Evolutionary conservation across 2,113 vertebrate species (phyloP), one percentile per base, ranked within the genome.

Genomic region (Scortum barcoo): DNA sequence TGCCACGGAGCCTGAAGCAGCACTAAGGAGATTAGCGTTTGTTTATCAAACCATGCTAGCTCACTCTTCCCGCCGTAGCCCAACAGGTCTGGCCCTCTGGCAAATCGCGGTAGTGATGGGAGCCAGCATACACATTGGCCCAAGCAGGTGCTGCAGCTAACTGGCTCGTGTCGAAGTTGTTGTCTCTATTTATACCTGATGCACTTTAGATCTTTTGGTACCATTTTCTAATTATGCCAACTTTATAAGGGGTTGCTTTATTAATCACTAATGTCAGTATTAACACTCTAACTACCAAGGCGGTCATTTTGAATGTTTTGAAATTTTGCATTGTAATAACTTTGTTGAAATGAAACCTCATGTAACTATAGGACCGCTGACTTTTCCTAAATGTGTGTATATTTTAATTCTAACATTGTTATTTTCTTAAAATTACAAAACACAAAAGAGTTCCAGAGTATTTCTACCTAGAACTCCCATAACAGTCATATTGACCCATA

Each of bases 1-100:
- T 86, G 74, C 78, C 67, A 44, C 19, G 2, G 69, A 67, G 89
- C n/a, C 80, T 36, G 65, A 83, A 83, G 80, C 86, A 50, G 51
- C 65, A 11, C 86, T 67, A 38, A 87, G 76, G 84, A 90, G 83
- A 88, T 88, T 80, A 88, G 30, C 51, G 30, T 72, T 88, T 87
- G 82, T 88, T 93, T 81, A 83, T 81, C 74, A 89, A 84, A 76
- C 86, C 67, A 46, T 46, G 77, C 74, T 58, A 66, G 30, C 66
- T 7, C 68, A 20, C 72, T 56, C 69, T 84, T 78, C 51, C 69
- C 76, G 71, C 77, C 30, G 9, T 67, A 20, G 48, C 56, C 48
- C 46, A 42, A 77, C 63, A 11, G 71, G 42, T 78, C 73, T 66
- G 53, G 51, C 53, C 68, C 57, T 44, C 20, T 70, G 73, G 83